A percentile compares a stretch with the other conserved stretches of the same genome.
These are phyloP conservation scores for Automeris io DNA, from an alignment of 2,888 invertebrate genomes.

Conservation along the genomic window DNA sequence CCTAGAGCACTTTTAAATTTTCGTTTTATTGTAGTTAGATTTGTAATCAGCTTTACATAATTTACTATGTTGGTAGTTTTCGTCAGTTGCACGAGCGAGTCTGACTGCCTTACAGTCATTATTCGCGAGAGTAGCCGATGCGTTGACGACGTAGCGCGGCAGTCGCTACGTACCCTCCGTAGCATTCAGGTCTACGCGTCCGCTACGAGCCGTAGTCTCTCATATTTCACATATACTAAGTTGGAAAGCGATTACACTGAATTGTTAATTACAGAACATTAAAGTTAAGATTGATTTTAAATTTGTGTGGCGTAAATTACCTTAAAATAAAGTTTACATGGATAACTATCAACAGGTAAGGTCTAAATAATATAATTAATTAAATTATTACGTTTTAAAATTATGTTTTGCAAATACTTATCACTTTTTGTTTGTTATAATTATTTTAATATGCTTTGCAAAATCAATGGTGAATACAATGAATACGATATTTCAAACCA, in stretches of 20 bases:
- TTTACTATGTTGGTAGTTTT: slow-evolving; percentile 41
- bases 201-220: slow-evolving; percentile 7
- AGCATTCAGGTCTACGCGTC: slow-evolving; percentile 30
- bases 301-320: slow-evolving; percentile 10
- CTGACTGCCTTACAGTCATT: slow-evolving; percentile 42
- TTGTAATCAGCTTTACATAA: slow-evolving; percentile 44
- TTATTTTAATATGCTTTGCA: too few species aligned
- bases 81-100: slow-evolving; percentile 41
- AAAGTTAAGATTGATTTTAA: neutral
- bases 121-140: slow-evolving; percentile 31
- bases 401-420: too few species aligned
- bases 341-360: slow-evolving; percentile 33
- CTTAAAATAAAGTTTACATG: slow-evolving; percentile 25
- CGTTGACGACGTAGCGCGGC: slow-evolving; percentile 54
- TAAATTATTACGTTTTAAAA: too few species aligned
- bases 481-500: too few species aligned
- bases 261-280: neutral
- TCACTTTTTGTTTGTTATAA: too few species aligned
- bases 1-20: neutral
- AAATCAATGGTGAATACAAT: too few species aligned
- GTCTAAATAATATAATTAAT: too few species aligned
- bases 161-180: slow-evolving; percentile 60
- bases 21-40: slow-evolving; percentile 13
- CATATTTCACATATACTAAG: neutral
- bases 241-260: neutral